phyloP scores from a whole-genome alignment of 2,888 invertebrate genomes.

The Elegia similella region DNA sequence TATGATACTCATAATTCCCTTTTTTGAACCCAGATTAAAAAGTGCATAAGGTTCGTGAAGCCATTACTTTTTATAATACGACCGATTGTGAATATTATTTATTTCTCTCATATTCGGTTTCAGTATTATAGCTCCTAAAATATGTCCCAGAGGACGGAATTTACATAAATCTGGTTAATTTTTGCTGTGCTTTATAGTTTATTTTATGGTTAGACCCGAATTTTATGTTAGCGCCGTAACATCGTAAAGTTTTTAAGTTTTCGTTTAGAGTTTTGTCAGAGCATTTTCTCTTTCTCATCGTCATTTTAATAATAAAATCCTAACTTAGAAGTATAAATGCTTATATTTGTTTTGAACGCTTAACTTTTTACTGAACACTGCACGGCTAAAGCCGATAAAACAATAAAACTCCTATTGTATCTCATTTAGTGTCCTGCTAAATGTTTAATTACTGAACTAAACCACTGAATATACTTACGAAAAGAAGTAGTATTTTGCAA shows the following conservation, averaged over 20 bases:
- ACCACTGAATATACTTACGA: too few relatives aligned
- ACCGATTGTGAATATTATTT: not conserved
- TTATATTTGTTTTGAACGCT: too few relatives aligned
- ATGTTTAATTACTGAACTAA: too few relatives aligned
- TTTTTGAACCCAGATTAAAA: not conserved
- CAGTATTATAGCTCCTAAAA: not conserved
- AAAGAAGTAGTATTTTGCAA: too few relatives aligned
- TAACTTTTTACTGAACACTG: too few relatives aligned
- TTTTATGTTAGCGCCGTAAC: conserved; percentile 1
- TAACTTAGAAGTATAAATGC: too few relatives aligned
- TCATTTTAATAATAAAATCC: not conserved
- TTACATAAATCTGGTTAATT: conserved; percentile 8
- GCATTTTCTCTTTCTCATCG: not conserved
- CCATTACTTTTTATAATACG: not conserved
- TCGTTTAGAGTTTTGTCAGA: not conserved
- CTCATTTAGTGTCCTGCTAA: too few relatives aligned
- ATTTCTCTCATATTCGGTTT: not conserved
- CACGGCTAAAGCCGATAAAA: too few relatives aligned
- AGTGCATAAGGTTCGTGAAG: not conserved
- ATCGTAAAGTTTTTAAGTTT: not conserved
- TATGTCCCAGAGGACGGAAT: conserved; percentile 3
- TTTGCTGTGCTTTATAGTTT: conserved; percentile 10
- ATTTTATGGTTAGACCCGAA: not conserved
- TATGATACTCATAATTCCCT: too few relatives aligned
- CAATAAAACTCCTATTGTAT: too few relatives aligned